Evolutionary conservation across 2,888 invertebrate species (phyloP).

Genomic region (Leptarthrus brevirostris): DNA sequence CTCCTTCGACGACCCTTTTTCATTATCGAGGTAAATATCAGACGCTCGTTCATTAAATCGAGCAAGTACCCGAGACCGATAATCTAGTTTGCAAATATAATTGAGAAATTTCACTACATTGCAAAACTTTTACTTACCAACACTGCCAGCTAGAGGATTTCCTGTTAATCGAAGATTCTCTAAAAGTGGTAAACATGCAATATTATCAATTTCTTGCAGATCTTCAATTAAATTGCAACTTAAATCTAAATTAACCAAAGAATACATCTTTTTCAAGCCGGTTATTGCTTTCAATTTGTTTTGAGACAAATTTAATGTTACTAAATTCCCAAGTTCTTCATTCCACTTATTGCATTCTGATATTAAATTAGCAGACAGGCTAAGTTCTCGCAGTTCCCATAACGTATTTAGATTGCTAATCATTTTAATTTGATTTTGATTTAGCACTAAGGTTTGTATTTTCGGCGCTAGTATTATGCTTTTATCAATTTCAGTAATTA

Average conservation of each 20-base stretch:
- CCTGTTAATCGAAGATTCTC: constrained; percentile 89
- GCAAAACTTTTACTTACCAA: constrained; percentile 61
- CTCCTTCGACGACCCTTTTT: constrained; percentile 87
- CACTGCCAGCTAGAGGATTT: constrained; percentile 82
- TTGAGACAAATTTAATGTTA: constrained; percentile 85
- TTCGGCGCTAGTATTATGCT: constrained; percentile 82
- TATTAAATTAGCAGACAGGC: constrained; percentile 84
- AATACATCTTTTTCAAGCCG: constrained; percentile 85
- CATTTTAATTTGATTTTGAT: constrained; percentile 80
- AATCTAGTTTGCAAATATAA: constrained; percentile 75
- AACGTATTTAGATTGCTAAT: constrained; percentile 83
- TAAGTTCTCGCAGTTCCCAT: constrained; percentile 79
- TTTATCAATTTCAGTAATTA: constrained; percentile 81
- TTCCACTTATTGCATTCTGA: constrained; percentile 80
- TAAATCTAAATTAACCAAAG: constrained; percentile 85
- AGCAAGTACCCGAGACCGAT: constrained; percentile 89
- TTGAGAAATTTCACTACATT: too few relatives aligned
- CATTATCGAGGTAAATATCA: constrained; percentile 89
- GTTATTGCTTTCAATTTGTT: constrained; percentile 80
- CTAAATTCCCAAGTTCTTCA: constrained; percentile 87
- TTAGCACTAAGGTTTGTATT: constrained; percentile 77
- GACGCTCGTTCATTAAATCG: constrained; percentile 85
- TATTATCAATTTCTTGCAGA: constrained; percentile 82
- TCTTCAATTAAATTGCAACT: constrained; percentile 86
- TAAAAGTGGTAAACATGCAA: constrained; percentile 85